Evolutionary conservation across 2,797 vertebrate genomes (phyloP).

Genomic region (Zalophus californianus): DNA sequence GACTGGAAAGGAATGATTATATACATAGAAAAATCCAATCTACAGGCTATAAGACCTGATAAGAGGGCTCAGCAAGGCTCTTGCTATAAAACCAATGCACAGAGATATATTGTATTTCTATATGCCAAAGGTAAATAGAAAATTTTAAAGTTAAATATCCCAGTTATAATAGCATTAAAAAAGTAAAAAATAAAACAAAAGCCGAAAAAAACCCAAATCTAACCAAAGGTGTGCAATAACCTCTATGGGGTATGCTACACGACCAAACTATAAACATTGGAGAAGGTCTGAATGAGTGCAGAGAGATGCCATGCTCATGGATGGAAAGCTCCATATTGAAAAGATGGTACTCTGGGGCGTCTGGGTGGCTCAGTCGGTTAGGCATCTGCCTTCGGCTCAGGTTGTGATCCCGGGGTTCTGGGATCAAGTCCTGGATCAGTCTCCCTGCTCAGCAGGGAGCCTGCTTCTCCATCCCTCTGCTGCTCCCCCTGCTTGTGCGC

Average conservation of each 20-base stretch:
- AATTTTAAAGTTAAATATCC: neutral
- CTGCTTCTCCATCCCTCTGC: neutral
- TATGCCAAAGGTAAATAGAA: neutral
- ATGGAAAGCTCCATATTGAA: neutral
- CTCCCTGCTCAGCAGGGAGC: neutral
- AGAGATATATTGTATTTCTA: neutral
- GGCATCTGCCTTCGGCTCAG: neutral
- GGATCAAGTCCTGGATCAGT: neutral
- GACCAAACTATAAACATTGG: neutral
- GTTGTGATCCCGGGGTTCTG: neutral
- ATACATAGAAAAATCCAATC: neutral
- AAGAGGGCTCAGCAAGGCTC: neutral
- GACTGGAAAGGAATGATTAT: neutral
- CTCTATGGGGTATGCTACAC: neutral
- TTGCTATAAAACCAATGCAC: neutral
- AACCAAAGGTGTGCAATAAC: neutral
- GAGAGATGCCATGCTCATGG: neutral
- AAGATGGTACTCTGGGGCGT: neutral
- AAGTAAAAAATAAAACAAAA: neutral
- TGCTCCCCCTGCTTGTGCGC: neutral
- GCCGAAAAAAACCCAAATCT: neutral
- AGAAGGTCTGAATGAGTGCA: neutral
- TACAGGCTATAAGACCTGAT: neutral
- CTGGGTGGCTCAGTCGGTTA: neutral
- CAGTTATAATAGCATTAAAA: neutral